phyloP scores from a whole-genome alignment of 2,113 vertebrate genomes.

The Erinaceus europaeus region DNA sequence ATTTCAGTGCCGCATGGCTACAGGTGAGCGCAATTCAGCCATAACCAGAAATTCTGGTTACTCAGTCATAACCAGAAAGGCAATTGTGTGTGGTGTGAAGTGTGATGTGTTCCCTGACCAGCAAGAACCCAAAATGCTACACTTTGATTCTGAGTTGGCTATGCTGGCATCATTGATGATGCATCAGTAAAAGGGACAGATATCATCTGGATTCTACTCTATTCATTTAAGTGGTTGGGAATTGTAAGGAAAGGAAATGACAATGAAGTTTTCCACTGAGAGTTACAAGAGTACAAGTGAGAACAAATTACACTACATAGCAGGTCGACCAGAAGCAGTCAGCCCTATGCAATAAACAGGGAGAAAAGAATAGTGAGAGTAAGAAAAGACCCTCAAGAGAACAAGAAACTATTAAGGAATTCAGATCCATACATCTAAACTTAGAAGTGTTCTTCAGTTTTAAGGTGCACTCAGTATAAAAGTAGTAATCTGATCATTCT shows the following conservation, averaged over 20 bases:
- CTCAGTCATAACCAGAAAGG: background rate
- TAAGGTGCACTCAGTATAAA: background rate
- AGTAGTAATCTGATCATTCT: constrained; percentile 11
- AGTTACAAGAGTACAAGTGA: background rate
- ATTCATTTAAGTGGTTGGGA: background rate
- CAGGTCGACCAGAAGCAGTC: background rate
- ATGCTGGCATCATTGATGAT: background rate
- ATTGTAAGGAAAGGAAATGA: background rate
- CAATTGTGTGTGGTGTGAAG: too few species aligned
- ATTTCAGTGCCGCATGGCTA: background rate
- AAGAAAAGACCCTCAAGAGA: background rate
- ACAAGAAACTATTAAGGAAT: background rate
- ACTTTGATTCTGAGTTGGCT: background rate
- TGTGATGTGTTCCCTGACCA: background rate
- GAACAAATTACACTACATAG: background rate
- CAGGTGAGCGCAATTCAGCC: background rate
- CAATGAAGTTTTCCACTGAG: background rate
- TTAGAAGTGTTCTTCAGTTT: constrained; percentile 15
- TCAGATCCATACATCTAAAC: background rate
- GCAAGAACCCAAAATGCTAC: background rate
- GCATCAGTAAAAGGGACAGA: background rate
- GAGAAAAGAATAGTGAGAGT: background rate
- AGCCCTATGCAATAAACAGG: background rate
- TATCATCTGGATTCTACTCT: background rate
- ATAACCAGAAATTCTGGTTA: background rate